Conservation (phyloP, 1,140 invertebrate genomes). For the Pomacea maculata region DNA sequence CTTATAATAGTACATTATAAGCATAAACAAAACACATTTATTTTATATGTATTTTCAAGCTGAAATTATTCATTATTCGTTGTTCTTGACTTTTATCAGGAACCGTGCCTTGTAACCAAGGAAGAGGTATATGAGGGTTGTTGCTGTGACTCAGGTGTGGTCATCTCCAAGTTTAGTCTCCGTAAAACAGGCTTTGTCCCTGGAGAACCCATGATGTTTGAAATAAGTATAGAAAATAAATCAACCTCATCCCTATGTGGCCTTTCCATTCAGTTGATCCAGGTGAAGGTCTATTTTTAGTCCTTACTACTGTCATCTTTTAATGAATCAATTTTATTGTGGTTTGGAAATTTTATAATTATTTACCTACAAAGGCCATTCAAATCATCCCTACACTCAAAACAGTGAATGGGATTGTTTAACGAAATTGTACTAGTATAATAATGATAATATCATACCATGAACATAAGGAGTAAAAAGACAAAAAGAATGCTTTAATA, state of each 20-base stretch:
- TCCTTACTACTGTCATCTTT: no score
- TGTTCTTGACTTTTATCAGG: constrained; percentile 26
- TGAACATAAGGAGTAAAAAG: no score
- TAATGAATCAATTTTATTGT: no score
- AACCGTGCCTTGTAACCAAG: constrained; percentile 33
- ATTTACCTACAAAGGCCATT: no score
- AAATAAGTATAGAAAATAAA: constrained; percentile 45
- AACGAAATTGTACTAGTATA: no score
- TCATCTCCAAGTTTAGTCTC: constrained; percentile 34
- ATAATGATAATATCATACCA: no score
- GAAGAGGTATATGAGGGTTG: constrained; percentile 47
- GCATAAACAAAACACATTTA: neutral
- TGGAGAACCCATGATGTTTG: constrained; percentile 48
- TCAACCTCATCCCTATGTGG: constrained; percentile 38
- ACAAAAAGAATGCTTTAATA: no score
- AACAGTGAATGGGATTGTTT: no score
- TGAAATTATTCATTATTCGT: neutral
- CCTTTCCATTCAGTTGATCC: constrained; percentile 36
- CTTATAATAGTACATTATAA: neutral
- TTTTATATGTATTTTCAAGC: neutral
- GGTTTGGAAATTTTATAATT: no score
- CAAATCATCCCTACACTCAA: no score
- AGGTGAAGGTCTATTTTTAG: constrained; percentile 30
- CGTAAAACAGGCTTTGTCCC: constrained; percentile 53
- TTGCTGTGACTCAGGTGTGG: constrained; percentile 47